Evolutionary conservation across 1,140 invertebrate species (phyloP), one percentile per base, ranked within the genome.

Genomic region (Lethocerus indicus): DNA sequence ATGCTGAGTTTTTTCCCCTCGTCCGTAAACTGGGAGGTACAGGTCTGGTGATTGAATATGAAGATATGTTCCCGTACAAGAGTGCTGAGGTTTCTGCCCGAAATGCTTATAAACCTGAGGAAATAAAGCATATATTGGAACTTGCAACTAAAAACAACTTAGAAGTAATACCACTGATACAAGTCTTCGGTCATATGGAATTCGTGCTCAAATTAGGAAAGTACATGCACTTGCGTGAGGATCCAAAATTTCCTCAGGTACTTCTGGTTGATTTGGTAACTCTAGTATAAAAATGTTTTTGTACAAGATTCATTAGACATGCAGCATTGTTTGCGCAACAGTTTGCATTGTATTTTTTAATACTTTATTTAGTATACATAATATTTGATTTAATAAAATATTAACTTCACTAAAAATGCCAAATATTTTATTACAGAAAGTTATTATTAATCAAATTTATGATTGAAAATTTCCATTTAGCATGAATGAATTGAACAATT

Each of bases 151-250:
- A 52, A 36, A 52, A 39, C 35, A 32, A 27, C 28, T 28, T 61
- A 9, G 68, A 75, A 52, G 67, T 82, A 3, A 79, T 83, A 50
- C 80, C 80, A 13, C 60, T 83, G 2, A 67, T 83, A 12, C 80
- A 82, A 59, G 79, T 79, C 14, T 81, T 83, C 63, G 80, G 79
- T 14, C 79, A 83, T 64, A 53, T 77, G 35, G 76, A 78, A 63
- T 78, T 75, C 67, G 67, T 73, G 2, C 63, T 80, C 27, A 80
- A 80, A 56, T 63, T 71, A 55, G 58, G 67, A 27, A 63, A 70
- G 50, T 77, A 73, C 56, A 51, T 60, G 20, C 62, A 70, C 50
- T 52, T 80, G 18, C 58, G 77, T 52, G 77, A 80, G 49, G 46
- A 56, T 14, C 47, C 39, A 14, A 53, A 53, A 18, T 60, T 56